Percentiles rank a stretch among this genome's conserved stretches.
Evolutionary conservation across 2,797 vertebrate genomes (phyloP).

Genomic region (Pelodytes ibericus): DNA sequence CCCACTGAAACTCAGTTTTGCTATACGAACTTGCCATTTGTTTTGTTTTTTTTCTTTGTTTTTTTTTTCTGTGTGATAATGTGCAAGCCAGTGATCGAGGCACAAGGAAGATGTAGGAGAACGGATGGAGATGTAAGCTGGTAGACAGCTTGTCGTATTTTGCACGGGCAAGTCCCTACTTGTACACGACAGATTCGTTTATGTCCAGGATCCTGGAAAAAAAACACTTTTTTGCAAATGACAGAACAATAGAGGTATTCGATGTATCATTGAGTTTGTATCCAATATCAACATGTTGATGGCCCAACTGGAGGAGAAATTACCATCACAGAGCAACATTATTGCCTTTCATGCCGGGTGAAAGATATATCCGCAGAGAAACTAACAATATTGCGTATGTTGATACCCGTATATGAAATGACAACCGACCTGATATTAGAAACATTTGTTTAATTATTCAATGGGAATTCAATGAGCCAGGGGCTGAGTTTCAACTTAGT

Average conservation of each 20-base stretch:
- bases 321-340: background rate
- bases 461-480: slow-evolving; percentile 60
- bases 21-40: slow-evolving; percentile 33
- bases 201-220: slow-evolving; percentile 4
- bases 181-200: slow-evolving; percentile 23
- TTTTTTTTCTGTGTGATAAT: slow-evolving; percentile 26
- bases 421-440: slow-evolving; percentile 29
- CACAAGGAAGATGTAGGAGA: background rate
- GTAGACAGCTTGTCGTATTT: slow-evolving; percentile 25
- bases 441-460: slow-evolving; percentile 51
- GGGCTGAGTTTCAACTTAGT: slow-evolving; percentile 68
- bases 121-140: slow-evolving; percentile 17
- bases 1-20: slow-evolving; percentile 4
- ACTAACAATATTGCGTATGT: slow-evolving; percentile 9
- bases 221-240: no score
- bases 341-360: background rate
- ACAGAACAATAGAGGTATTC: slow-evolving; percentile 1
- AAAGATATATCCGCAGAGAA: background rate
- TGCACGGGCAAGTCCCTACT: slow-evolving; percentile 11
- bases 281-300: background rate
- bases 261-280: slow-evolving; percentile 2
- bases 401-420: slow-evolving; percentile 11
- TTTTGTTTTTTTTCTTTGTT: no score
- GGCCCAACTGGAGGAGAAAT: background rate
- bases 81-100: slow-evolving; percentile 9